Conservation (phyloP, 30 jellyfish, hydroid and myxozoan genomes). For the Turritopsis rubra region DNA sequence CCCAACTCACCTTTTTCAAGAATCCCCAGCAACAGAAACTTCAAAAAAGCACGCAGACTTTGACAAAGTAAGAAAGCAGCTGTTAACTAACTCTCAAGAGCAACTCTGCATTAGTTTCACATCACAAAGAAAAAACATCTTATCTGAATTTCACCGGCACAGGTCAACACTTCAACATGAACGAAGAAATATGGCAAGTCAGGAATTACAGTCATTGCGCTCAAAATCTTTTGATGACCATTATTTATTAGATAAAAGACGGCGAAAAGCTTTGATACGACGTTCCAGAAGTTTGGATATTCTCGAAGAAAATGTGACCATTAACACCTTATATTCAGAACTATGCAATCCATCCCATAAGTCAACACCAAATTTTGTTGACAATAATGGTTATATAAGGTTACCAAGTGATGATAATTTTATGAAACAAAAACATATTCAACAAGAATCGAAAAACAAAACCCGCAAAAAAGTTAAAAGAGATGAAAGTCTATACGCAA, state of each 20-base stretch:
- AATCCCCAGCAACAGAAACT: neutral
- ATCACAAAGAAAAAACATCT: neutral
- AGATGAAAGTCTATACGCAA: slow-evolving; percentile 15
- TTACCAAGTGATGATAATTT: neutral
- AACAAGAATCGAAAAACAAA: neutral
- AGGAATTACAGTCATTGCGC: neutral
- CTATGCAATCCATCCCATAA: neutral
- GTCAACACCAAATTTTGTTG: neutral
- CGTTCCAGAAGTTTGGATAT: slow-evolving; percentile 8
- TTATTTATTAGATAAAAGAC: neutral
- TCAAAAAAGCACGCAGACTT: neutral
- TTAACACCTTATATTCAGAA: neutral
- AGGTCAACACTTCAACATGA: neutral
- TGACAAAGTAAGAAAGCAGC: neutral
- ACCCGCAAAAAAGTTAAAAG: neutral
- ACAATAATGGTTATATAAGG: neutral
- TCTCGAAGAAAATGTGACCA: slow-evolving; percentile 7
- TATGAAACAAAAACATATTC: neutral
- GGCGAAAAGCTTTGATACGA: neutral
- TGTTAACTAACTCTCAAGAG: slow-evolving; percentile 10
- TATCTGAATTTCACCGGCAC: neutral
- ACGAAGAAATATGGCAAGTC: neutral
- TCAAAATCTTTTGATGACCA: slow-evolving; percentile 18
- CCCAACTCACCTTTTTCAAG: slow-evolving; percentile 2
- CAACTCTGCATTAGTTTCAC: neutral